Base-by-base conservation (phyloP, 2,888 invertebrate species). In the Brenthis hecate region DNA sequence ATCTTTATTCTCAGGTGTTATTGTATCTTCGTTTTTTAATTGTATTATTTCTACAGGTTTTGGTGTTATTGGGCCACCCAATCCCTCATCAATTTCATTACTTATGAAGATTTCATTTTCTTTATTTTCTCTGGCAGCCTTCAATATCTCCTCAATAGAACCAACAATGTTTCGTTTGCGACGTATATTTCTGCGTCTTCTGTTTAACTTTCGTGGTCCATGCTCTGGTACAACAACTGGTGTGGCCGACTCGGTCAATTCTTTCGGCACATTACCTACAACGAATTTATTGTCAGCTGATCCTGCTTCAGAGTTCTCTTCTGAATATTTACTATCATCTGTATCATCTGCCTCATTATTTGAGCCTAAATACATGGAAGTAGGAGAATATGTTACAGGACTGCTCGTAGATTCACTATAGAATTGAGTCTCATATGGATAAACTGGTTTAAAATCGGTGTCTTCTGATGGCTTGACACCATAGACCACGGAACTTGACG, bases 221-320 rank as follows among this genome's bases (percentile, higher is more conserved):
- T 95, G 95, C 83, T 95, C 95, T 0, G 95, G 95, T 5, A 95
- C 95, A 6, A 94, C 92, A 5, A 93, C 94, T 0, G 94, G 94
- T 1, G 94, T 94, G 2, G 87, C 93, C 47, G 92, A 86, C 68
- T 94, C 93, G 54, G 84, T 80, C 56, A 93, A 77, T 70, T 95
- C 94, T 79, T 95, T 94, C 0, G 95, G 94, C 1, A 95, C 89
- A 76, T 93, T 95, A 0, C 95, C 95, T 2, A 95, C 95, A 0
- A 95, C 95, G 81, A 95, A 95, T 80, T 95, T 94, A 61, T 87
- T 91, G 51, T 92, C 88, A 65, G 74, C 83, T 13, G 78, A 75
- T 70, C 84, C 87, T 8, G 74, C 69, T 51, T 82, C 81, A 55
- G 78, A 77, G 60, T 78, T 76, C 72, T 80, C 80, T 51, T 88